These are phyloP conservation scores for Drosophila pseudoobscura DNA, from an alignment of 1,140 invertebrate species.

Conservation along the genomic window DNA sequence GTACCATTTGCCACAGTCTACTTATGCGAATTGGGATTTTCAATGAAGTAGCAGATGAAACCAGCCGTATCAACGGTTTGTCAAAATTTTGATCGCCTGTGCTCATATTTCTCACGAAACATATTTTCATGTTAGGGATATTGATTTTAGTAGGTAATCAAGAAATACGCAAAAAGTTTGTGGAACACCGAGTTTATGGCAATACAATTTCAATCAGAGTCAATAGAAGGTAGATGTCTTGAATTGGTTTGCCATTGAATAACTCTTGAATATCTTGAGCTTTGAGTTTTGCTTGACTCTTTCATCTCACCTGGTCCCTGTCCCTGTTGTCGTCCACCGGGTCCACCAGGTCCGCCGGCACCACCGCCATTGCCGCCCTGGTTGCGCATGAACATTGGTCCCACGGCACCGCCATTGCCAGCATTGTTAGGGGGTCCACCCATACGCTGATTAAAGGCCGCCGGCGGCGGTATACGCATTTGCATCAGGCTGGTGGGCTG, in stretches of 20 bases:
- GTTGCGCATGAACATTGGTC: constrained; percentile 70
- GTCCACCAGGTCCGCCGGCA: constrained; percentile 40
- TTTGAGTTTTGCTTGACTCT: neutral
- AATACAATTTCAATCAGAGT: neutral
- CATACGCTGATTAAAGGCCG: constrained; percentile 72
- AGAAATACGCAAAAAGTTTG: too few relatives aligned
- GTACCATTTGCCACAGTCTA: too few relatives aligned
- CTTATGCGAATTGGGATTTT: too few relatives aligned
- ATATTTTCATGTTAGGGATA: too few relatives aligned
- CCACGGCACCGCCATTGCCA: constrained; percentile 48
- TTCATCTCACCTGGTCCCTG: constrained; percentile 69
- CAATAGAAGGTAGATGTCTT: neutral
- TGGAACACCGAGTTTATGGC: too few relatives aligned
- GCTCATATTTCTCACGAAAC: too few relatives aligned
- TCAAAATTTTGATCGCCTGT: too few relatives aligned
- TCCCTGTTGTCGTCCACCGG: constrained; percentile 64
- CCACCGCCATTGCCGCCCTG: constrained; percentile 43
- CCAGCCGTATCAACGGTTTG: too few relatives aligned
- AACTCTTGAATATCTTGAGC: neutral
- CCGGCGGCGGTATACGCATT: constrained; percentile 80
- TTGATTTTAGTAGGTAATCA: too few relatives aligned
- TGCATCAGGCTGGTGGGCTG: constrained; percentile 81
- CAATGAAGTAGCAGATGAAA: too few relatives aligned
- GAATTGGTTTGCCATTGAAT: too few relatives aligned
- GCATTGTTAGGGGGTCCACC: constrained; percentile 57